Base-by-base conservation (phyloP, 2,888 invertebrate genomes). In the Uropetala carovei region DNA sequence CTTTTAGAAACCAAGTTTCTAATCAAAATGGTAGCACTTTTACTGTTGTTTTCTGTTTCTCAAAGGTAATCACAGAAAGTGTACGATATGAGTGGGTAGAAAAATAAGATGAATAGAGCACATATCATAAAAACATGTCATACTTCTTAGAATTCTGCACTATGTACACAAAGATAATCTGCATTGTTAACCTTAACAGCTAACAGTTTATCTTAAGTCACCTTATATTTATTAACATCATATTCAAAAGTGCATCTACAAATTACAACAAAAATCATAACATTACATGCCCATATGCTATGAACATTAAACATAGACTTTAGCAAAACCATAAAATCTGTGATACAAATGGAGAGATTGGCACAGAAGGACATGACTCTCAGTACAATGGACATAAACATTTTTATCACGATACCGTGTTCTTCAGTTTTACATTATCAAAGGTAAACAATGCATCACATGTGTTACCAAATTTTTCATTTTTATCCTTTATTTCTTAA, bases 221-320 rank as follows among this genome's bases (percentile, higher is more conserved):
- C 89, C 43, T 89, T 64, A 89, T 89, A 89, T 89, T 89, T 64
- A 83, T 89, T 89, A 89, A 89, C 89, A 89, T 89, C 30, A 89
- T 89, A 68, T 64, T 89, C 89, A 89, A 89, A 89, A 64, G 64
- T 64, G 89, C 89, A 89, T 56, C 89, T 89, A 89, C 89, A 83
- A 83, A 89, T 56, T 58, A 89, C 64, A 43, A 68, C 64, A 89
- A 89, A 89, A 83, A 56, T 83, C 14, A 83, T 83, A 83, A 30
- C 68, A 68, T 64, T 89, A 64, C 64, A 89, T 89, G 89, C 89
- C 64, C 89, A 89, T 68, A 64, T 83, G 83, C 30, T 57, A 83
- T 64, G 64, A 89, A 89, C 89, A 89, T 64, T 27, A 18, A 75
- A 75, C 64, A 83, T 14, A 83, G 56, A 83, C 13, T 56, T 83